phyloP scores from a whole-genome alignment of 2,113 vertebrate species.

The Myotis yumanensis region DNA sequence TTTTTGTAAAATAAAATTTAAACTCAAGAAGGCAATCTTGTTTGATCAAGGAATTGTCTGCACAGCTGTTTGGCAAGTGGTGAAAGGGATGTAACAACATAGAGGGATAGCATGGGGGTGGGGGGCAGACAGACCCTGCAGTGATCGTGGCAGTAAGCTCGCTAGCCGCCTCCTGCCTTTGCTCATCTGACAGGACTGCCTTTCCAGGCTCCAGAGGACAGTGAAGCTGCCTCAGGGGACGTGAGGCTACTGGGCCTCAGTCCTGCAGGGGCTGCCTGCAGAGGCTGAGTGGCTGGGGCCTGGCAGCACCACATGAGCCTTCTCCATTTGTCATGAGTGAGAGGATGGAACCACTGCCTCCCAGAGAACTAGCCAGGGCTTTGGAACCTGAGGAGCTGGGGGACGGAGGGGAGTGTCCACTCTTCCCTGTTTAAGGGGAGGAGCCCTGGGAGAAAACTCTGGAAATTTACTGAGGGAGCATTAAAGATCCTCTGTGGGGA shows the following conservation, averaged over 20 bases:
- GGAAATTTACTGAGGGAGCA: neutral
- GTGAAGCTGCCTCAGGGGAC: neutral
- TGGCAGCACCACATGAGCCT: neutral
- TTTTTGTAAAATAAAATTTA: constrained; percentile 80
- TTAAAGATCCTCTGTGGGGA: neutral
- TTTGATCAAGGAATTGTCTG: constrained; percentile 62
- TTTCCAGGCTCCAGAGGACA: neutral
- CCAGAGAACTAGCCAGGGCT: neutral
- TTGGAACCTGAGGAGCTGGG: neutral
- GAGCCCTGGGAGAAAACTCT: neutral
- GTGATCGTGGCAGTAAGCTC: neutral
- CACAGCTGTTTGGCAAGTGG: neutral
- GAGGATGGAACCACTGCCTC: neutral
- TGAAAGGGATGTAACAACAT: neutral
- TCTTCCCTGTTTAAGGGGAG: neutral
- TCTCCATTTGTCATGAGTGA: neutral
- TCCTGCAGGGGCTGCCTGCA: neutral
- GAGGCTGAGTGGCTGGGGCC: neutral
- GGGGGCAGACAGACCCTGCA: neutral
- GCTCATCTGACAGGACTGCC: neutral
- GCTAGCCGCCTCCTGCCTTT: neutral
- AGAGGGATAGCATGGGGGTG: neutral
- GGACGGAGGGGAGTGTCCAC: neutral
- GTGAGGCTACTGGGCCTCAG: neutral
- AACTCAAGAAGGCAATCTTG: constrained; percentile 54